phyloP scores from a whole-genome alignment of 2,888 invertebrate genomes.

The Cheilosia pagana region DNA sequence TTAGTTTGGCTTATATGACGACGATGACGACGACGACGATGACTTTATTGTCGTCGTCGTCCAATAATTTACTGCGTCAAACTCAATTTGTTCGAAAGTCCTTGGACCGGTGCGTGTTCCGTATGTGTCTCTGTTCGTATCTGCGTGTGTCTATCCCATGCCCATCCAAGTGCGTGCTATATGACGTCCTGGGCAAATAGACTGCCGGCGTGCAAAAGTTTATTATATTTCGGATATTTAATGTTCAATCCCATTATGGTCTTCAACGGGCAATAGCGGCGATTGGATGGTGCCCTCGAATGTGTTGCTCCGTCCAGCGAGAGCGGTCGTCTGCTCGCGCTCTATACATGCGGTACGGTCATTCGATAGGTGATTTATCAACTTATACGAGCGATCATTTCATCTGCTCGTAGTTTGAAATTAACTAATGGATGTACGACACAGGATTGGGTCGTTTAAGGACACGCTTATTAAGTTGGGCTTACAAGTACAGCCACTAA shows the following conservation, averaged over 20 bases:
- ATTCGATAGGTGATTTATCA: conserved; percentile 53
- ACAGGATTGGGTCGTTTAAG: conserved; percentile 51
- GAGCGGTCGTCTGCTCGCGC: conserved; percentile 13
- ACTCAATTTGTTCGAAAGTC: conserved; percentile 69
- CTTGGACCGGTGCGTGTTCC: conserved; percentile 46
- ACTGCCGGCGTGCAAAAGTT: conserved; percentile 40
- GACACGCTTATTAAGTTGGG: conserved; percentile 48
- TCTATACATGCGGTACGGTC: not conserved
- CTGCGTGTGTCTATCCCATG: conserved; percentile 2
- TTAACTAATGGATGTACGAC: conserved; percentile 38
- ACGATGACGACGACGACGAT: conserved; percentile 1
- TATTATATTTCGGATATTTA: conserved; percentile 70
- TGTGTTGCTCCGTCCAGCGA: not conserved
- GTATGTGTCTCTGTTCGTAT: too few relatives aligned
- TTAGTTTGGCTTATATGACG: conserved; percentile 52
- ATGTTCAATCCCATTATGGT: conserved; percentile 69
- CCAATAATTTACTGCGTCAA: conserved; percentile 65
- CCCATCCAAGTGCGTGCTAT: conserved; percentile 41
- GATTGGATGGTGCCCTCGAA: conserved; percentile 29
- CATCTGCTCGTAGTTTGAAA: conserved; percentile 22
- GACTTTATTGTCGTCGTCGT: conserved; percentile 19
- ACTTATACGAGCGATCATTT: conserved; percentile 53
- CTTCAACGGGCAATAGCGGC: conserved; percentile 43
- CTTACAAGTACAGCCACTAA: conserved; percentile 7
- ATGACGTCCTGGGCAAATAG: conserved; percentile 29